Evolutionary conservation across 2,113 vertebrate species (phyloP), one percentile per base, ranked within the genome.

Genomic region (Gavialis gangeticus): DNA sequence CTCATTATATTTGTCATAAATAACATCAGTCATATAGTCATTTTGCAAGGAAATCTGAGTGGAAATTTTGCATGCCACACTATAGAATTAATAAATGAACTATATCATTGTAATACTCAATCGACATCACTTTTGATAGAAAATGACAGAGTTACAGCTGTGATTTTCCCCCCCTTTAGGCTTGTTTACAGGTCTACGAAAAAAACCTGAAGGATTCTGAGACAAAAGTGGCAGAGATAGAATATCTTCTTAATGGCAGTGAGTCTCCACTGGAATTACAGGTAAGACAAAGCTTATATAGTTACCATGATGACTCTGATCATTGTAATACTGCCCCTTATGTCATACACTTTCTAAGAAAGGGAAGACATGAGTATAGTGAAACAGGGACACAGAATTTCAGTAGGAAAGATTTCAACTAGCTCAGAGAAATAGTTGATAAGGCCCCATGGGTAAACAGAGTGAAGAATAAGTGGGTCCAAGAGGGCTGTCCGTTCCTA

Each of bases 251-350:
- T 89, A 98, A 99, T 86, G 98, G 98, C 96, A 98, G 96, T 93
- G 99, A 99, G 87, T 93, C 98, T 75, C 99, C 99, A 2, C 95
- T 99, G 87, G 99, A 99, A 92, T 97, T 99, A 1, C 99, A 99
- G 98, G 99, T 99, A 95, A 85, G 25, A 82, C 78, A 69, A 55
- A 64, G 75, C 46, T 79, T 87, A 79, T 67, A 21, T 13, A 93
- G 30, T 12, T 90, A 16, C 34, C 34, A 7, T 0, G 0, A 27
- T 9, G 14, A 2, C 15, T 25, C 13, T 79, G 1, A 1, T 60
- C 55, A 5, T 22, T 76, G 0, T 3, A 89, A 9, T 13, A 4
- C 7, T 87, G 30, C 57, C 90, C 73, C 76, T 83, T 2, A 3
- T 16, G 7, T 17, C 1, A 0, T 62, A 46, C 46, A 9, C 46